Evolutionary conservation across 1,140 invertebrate species (phyloP).

Genomic region (Stegodyphus dumicola): DNA sequence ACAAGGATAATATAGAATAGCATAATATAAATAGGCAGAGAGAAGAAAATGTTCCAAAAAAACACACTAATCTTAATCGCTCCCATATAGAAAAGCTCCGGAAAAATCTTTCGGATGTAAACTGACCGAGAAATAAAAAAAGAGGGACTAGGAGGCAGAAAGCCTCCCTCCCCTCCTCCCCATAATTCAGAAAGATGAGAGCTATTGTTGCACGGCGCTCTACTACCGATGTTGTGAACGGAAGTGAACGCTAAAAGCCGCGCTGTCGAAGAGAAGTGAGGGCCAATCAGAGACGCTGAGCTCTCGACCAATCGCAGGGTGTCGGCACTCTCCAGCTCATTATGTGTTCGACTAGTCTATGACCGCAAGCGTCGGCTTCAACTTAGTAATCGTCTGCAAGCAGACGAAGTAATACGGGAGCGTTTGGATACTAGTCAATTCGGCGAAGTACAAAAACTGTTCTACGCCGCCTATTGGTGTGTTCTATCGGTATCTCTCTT

Average conservation of each 20-base stretch:
- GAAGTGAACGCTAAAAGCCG: neutral
- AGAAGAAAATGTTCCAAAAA: neutral
- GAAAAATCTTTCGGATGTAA: neutral
- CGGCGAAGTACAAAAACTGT: neutral
- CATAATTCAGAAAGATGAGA: neutral
- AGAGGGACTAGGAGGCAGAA: too few relatives aligned
- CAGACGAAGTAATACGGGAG: neutral
- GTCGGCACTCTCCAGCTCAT: neutral
- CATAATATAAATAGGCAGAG: too few relatives aligned
- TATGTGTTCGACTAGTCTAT: neutral
- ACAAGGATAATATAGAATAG: too few relatives aligned
- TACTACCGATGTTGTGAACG: neutral
- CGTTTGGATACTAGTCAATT: neutral
- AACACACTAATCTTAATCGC: neutral
- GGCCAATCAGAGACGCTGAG: neutral
- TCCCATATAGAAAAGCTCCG: neutral
- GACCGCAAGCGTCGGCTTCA: neutral
- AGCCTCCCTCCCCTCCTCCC: too few relatives aligned
- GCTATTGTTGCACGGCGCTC: neutral
- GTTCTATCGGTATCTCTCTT: neutral
- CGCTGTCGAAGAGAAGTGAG: too few relatives aligned
- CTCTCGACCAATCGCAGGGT: neutral
- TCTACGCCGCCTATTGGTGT: neutral
- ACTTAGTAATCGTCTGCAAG: neutral
- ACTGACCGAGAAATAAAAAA: neutral